Evolutionary conservation across 1,140 invertebrate genomes (phyloP), one percentile per base, ranked within the genome.

Genomic region (Hermetia illucens): DNA sequence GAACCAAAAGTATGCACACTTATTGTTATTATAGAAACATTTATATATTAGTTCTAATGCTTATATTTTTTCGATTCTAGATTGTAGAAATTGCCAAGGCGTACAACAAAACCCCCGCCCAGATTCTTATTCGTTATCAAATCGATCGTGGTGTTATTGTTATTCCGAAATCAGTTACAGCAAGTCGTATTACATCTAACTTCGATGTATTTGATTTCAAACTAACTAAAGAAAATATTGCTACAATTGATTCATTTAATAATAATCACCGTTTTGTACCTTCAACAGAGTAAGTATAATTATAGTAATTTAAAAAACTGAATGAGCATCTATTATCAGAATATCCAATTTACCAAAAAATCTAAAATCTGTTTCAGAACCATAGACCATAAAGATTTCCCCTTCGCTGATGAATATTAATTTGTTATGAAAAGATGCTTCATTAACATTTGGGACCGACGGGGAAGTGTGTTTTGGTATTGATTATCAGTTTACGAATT

Each of bases 171-270:
- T 71, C 79, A 6, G 73, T 78, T 8, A 82, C 68, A 13, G 71
- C 75, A 47, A 56, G 63, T 2, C 68, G 82, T 40, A 76, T 87
- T 31, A 57, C 65, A 43, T 66, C 76, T 31, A 89, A 89, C 52
- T 67, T 81, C 46, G 52, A 79, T 38, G 67, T 84, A 29, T 82
- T 77, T 52, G 76, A 82, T 52, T 86, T 85, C 53, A 57, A 66
- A 37, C 53, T 86, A 36, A 61, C 65, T 4, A 43, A 59, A 8
- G 70, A 72, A 24, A 74, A 79, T 46, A 49, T 72, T 8, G 36
- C 51, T 13, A 43, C 43, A 17, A 64, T 72, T 42, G 61, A 65
- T 45, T 58, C 52, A 17, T 65, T 71, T 21, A 59, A 69, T 31
- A 59, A 64, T 42, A 68, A 68, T 42, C 58, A 61, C 17, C 58